phyloP scores from a whole-genome alignment of 2,797 vertebrate species.

The Natrix natrix region DNA sequence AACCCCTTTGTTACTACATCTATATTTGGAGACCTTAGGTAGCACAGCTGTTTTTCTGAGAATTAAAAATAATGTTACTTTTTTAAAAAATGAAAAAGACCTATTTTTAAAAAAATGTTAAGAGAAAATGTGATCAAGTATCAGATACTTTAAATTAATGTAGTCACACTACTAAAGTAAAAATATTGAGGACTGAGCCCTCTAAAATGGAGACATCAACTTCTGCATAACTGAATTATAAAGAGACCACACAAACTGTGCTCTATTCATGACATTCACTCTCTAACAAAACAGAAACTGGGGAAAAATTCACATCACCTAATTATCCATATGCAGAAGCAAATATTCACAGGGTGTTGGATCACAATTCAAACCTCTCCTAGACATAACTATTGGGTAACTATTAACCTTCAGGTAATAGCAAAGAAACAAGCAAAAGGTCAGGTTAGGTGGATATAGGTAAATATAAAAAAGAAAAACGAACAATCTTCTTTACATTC shows the following conservation, averaged over 20 bases:
- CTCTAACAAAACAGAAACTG: too few relatives aligned
- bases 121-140: background rate
- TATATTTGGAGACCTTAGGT: background rate
- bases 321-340: background rate
- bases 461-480: background rate
- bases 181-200: too few relatives aligned
- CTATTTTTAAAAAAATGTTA: background rate
- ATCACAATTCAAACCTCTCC: too few relatives aligned
- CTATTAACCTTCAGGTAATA: too few relatives aligned
- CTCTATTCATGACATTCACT: too few relatives aligned
- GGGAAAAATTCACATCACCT: background rate
- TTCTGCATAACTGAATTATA: too few relatives aligned
- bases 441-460: too few relatives aligned
- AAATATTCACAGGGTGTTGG: background rate
- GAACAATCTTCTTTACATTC: background rate
- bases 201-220: too few relatives aligned
- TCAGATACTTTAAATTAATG: background rate
- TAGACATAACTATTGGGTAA: too few relatives aligned
- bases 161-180: background rate
- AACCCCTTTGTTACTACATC: background rate
- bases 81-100: background rate
- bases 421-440: too few relatives aligned
- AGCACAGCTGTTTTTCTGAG: background rate
- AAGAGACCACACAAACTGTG: too few relatives aligned
- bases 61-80: background rate